phyloP scores from a whole-genome alignment of 1,140 invertebrate species.

The Leguminivora glycinivorella region DNA sequence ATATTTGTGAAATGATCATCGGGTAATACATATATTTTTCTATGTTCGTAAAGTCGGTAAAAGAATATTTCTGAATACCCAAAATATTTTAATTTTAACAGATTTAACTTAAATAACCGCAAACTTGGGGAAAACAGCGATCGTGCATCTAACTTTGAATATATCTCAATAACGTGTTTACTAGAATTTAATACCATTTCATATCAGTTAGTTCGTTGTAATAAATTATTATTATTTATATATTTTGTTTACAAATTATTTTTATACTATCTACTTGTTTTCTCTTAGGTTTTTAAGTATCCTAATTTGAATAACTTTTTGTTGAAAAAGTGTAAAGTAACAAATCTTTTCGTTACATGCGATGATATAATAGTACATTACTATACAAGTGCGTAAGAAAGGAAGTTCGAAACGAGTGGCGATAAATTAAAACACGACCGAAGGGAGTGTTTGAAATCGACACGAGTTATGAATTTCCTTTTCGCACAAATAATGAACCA shows the following conservation, averaged over 20 bases:
- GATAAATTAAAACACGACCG: too few species aligned
- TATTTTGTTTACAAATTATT: conserved; percentile 53
- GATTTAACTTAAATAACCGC: background rate
- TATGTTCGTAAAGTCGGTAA: background rate
- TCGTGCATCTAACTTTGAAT: background rate
- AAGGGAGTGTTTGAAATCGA: too few species aligned
- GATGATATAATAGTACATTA: background rate
- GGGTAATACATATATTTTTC: too few species aligned
- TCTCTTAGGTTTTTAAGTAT: conserved; percentile 54
- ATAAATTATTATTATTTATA: conserved; percentile 54
- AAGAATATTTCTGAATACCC: background rate
- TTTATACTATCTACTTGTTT: conserved; percentile 63
- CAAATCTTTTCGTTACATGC: conserved; percentile 18
- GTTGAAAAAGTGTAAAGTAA: conserved; percentile 37
- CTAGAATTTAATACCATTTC: conserved; percentile 22
- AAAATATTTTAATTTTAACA: conserved; percentile 4
- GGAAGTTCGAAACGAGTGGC: too few species aligned
- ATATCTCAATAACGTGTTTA: background rate
- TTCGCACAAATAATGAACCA: too few species aligned
- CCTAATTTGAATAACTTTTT: conserved; percentile 43
- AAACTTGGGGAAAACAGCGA: background rate
- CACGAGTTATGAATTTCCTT: too few species aligned
- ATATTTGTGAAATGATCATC: background rate
- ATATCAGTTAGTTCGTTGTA: conserved; percentile 70
- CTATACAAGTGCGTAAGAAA: too few species aligned